These are phyloP conservation scores for Plecotus auritus DNA, from an alignment of 2,113 vertebrate species.

Conservation along the genomic window DNA sequence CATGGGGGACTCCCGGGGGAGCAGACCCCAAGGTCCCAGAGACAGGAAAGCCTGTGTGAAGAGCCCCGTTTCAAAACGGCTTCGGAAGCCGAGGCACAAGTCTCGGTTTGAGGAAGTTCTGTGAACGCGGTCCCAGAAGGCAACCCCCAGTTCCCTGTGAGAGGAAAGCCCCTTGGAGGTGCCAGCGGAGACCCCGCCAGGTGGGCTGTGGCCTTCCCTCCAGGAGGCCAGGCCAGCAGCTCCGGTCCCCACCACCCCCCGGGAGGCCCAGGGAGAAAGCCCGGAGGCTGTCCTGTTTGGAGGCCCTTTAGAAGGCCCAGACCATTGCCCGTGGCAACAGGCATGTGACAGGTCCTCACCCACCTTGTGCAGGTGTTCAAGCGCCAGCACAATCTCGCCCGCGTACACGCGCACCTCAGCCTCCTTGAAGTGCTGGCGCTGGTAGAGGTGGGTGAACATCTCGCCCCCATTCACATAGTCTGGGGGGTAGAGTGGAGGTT, in stretches of 20 bases:
- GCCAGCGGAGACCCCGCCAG: background rate
- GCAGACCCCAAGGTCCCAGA: background rate
- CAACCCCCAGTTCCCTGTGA: background rate
- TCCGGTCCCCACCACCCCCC: background rate
- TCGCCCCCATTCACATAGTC: constrained; percentile 94
- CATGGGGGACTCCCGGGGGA: accelerated
- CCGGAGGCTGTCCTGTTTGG: accelerated
- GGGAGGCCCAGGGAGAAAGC: background rate
- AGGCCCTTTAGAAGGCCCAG: background rate
- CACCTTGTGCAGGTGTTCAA: constrained; percentile 94
- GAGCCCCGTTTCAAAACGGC: background rate
- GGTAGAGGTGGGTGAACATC: constrained; percentile 94
- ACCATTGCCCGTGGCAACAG: background rate
- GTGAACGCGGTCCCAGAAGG: background rate
- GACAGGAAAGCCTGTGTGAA: background rate
- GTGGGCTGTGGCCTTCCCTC: background rate
- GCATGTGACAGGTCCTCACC: background rate
- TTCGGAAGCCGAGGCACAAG: background rate
- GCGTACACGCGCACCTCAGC: constrained; percentile 91
- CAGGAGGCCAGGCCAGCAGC: background rate
- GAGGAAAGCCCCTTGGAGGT: constrained; percentile 51
- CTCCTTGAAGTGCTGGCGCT: constrained; percentile 92
- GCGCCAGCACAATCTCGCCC: constrained; percentile 90
- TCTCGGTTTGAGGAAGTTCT: constrained; percentile 58
- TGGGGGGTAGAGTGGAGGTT: constrained; percentile 45